Conservation (phyloP, 2,797 vertebrate genomes). For the Scolopax rusticola region DNA sequence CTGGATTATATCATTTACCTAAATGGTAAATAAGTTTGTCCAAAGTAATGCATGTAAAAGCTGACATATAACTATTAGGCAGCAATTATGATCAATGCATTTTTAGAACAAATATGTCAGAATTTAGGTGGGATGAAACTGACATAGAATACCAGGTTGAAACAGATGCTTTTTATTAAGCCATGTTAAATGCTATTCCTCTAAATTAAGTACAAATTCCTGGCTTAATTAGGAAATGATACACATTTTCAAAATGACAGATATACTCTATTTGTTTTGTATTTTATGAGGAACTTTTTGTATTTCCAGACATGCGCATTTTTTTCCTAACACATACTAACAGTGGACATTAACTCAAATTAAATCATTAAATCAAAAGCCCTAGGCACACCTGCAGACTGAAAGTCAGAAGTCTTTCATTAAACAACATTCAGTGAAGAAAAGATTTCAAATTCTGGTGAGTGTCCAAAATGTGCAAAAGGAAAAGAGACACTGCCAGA, state of each 20-base stretch:
- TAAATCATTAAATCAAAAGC: conserved; percentile 29
- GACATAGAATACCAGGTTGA: conserved; percentile 57
- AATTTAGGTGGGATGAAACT: conserved; percentile 42
- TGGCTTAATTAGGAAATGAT: conserved; percentile 21
- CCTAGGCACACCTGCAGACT: neutral
- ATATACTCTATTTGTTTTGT: neutral
- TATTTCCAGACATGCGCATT: neutral
- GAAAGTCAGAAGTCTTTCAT: neutral
- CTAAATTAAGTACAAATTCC: conserved; percentile 51
- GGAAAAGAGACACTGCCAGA: conserved; percentile 5
- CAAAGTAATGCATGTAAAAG: conserved; percentile 59
- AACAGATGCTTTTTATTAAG: conserved; percentile 55
- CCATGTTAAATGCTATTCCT: conserved; percentile 32
- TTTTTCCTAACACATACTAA: neutral
- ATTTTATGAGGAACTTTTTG: neutral
- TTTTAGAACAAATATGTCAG: conserved; percentile 27
- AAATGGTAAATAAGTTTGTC: conserved; percentile 69
- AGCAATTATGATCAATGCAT: conserved; percentile 58
- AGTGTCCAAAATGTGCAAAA: neutral
- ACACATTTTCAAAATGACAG: conserved; percentile 24
- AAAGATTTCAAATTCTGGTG: conserved; percentile 32
- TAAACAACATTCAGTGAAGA: neutral
- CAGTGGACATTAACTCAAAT: conserved; percentile 1
- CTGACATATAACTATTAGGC: conserved; percentile 57
- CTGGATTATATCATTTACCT: conserved; percentile 73